A percentile compares a stretch with the other conserved stretches of the same genome.
phyloP scores from a whole-genome alignment of 2,113 vertebrate genomes.

The Daboia siamensis region DNA sequence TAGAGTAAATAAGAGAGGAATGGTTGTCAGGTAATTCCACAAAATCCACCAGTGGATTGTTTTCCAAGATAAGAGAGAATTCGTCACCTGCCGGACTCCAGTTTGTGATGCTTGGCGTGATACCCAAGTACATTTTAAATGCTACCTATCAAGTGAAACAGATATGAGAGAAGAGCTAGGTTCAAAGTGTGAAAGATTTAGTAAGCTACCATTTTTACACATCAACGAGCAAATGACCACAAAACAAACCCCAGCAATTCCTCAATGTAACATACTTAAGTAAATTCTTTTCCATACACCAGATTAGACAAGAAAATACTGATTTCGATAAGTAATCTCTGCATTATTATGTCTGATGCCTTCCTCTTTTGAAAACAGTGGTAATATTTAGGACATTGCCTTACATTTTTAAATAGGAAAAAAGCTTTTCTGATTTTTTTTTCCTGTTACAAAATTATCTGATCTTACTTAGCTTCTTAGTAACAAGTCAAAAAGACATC shows the following conservation, averaged over 20 bases:
- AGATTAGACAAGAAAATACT: background rate
- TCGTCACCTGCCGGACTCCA: conserved; percentile 97
- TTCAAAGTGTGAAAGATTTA: background rate
- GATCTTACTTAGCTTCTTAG: background rate
- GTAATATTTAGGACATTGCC: background rate
- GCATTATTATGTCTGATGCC: fast-evolving
- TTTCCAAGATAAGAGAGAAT: conserved; percentile 97
- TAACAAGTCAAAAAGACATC: background rate
- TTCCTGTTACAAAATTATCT: background rate
- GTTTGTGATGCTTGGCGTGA: conserved; percentile 96
- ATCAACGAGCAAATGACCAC: background rate
- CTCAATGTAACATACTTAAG: background rate
- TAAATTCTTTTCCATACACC: background rate
- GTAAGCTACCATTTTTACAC: background rate
- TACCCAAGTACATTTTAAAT: conserved; percentile 97
- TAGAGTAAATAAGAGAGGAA: conserved; percentile 93
- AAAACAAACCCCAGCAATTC: background rate
- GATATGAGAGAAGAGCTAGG: background rate
- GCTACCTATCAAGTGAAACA: conserved; percentile 78
- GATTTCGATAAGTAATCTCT: background rate
- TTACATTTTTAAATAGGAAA: background rate
- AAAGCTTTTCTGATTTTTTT: background rate
- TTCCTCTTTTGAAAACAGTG: background rate
- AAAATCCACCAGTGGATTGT: conserved; percentile 95
- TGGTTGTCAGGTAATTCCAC: conserved; percentile 98